Evolutionary conservation across 2,888 invertebrate genomes (phyloP), one percentile per base, ranked within the genome.

Genomic region (Seira ritae): DNA sequence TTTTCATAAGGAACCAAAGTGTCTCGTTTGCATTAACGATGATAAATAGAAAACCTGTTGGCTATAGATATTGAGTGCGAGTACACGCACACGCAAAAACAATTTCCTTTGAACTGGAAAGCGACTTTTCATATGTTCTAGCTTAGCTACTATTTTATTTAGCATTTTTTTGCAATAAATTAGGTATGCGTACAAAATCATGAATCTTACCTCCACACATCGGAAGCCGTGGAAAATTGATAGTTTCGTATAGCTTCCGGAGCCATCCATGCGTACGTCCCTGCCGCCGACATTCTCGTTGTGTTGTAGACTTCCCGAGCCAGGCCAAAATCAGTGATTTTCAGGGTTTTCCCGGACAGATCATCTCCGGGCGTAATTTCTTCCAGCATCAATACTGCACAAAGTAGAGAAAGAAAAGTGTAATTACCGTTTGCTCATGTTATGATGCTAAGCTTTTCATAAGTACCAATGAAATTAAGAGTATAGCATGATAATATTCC

Each of bases 201-300:
- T n/a, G 22, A 19, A 46, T 50, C 77, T 87, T 76, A 88, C 88
- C 98, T 98, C 98, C 98, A 98, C 86, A 98, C 97, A 92, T 98
- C 98, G 87, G 97, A 97, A 68, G 96, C 96, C 92, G 96, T 97
- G 65, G 96, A 96, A 92, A 96, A 97, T 71, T 94, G 95, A 69
- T 96, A 96, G 90, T 94, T 94, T 90, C 95, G 96, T 91, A 97
- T 97, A 87, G 98, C 98, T 93, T 98, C 98, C 15, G 98, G 98
- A 60, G 98, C 97, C 98, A 98, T 98, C 98, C 98, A 98, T 72
- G 98, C 98, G 91, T 98, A 98, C 0, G 98, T 98, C 83, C 98
- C 98, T 31, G 98, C 98, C 22, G 98, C 97, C 22, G 98, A 98
- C 98, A 98, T 98, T 90, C 96, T 93, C 67, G 98, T 98, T 77